Percentiles rank a stretch among this genome's conserved stretches.
Conservation (phyloP, 2,113 vertebrate genomes). For the Corynorhinus townsendii region DNA sequence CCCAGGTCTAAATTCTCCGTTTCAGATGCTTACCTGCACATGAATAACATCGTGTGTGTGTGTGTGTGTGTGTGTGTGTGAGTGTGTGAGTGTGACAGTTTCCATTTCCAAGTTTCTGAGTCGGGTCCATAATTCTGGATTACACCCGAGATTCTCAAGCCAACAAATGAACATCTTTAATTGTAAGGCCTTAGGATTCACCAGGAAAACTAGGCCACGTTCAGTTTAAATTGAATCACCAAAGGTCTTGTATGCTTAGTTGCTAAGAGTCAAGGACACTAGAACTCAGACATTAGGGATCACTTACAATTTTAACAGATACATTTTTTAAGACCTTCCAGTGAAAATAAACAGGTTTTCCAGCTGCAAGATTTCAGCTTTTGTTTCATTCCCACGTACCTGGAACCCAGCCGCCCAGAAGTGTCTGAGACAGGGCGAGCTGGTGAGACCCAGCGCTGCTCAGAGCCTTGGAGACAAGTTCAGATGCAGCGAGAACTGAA, state of each 20-base stretch:
- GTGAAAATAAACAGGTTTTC: slow-evolving; percentile 49
- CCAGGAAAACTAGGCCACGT: neutral
- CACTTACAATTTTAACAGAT: slow-evolving; percentile 34
- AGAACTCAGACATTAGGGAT: slow-evolving; percentile 20
- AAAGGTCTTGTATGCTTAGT: neutral
- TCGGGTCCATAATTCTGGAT: neutral
- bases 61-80: neutral
- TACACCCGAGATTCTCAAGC: neutral
- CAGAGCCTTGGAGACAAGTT: slow-evolving; percentile 24
- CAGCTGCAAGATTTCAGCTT: neutral
- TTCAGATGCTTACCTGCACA: neutral
- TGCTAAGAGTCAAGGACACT: neutral
- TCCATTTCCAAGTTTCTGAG: neutral
- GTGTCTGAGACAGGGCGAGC: neutral
- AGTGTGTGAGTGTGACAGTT: neutral
- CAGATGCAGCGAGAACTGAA: neutral
- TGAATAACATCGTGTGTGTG: neutral
- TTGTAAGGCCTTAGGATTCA: neutral
- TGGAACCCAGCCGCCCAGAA: slow-evolving; percentile 33
- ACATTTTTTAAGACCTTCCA: slow-evolving; percentile 37
- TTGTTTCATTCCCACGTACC: slow-evolving; percentile 42
- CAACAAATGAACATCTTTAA: neutral
- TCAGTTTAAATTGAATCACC: neutral
- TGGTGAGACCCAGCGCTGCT: slow-evolving; percentile 12
- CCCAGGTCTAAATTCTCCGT: neutral